Percentiles rank a stretch among this genome's conserved stretches.
phyloP scores from a whole-genome alignment of 1,140 invertebrate genomes.

The Palaemon carinicauda region DNA sequence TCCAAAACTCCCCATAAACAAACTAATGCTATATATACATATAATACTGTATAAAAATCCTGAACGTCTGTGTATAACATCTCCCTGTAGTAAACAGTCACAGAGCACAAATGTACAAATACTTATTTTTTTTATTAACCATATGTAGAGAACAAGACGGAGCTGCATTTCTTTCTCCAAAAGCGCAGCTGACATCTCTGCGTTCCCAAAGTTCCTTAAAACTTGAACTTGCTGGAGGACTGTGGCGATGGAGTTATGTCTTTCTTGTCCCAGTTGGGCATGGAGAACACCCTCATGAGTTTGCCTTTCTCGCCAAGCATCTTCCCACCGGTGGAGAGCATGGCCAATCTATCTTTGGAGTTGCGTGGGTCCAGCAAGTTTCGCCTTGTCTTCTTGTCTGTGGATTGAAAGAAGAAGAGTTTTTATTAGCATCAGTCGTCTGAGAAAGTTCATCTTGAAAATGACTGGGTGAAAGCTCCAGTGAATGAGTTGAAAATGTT shows the following conservation, averaged over 20 bases:
- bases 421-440: neutral
- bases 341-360: neutral
- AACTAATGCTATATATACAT: no score
- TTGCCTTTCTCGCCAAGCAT: neutral
- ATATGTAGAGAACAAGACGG: neutral
- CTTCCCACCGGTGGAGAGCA: no score
- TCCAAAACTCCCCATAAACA: no score
- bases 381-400: slow-evolving; percentile 36
- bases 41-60: no score
- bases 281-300: slow-evolving; percentile 42
- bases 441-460: neutral
- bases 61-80: no score
- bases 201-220: neutral
- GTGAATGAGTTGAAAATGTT: no score
- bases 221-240: slow-evolving; percentile 34
- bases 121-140: no score
- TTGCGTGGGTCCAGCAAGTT: slow-evolving; percentile 34
- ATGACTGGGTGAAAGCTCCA: no score
- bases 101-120: no score
- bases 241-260: slow-evolving; percentile 51
- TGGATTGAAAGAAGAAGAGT: neutral
- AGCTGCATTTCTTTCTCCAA: neutral
- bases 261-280: slow-evolving; percentile 57
- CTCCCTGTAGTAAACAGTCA: no score
- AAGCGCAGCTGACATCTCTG: neutral